phyloP scores from a whole-genome alignment of 1,140 invertebrate genomes.

The Diorhabda elongata region DNA sequence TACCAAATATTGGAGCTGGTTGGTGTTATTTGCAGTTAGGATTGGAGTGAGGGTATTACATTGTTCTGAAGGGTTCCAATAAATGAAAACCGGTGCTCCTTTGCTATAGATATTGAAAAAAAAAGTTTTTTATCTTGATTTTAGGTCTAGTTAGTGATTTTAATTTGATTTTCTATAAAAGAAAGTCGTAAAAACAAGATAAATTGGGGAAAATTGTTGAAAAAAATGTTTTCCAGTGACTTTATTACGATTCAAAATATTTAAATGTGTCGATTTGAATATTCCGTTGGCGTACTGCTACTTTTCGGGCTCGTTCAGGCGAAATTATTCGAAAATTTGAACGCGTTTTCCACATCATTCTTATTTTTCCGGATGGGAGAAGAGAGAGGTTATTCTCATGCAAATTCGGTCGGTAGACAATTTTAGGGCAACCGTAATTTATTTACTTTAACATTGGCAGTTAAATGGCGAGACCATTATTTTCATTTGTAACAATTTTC shows the following conservation, averaged over 20 bases:
- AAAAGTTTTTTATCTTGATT: too few relatives aligned
- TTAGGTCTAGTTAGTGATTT: too few relatives aligned
- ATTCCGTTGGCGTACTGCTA: neutral
- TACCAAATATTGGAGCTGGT: too few relatives aligned
- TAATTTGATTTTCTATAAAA: neutral
- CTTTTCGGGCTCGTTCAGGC: slow-evolving; percentile 12
- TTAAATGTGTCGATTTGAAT: too few relatives aligned
- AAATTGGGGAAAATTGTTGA: neutral
- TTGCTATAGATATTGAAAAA: too few relatives aligned
- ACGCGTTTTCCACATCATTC: slow-evolving; percentile 18
- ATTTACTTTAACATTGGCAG: slow-evolving; percentile 32
- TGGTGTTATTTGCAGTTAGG: too few relatives aligned
- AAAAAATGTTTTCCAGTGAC: neutral
- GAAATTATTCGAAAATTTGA: slow-evolving; percentile 17
- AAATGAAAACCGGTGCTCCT: too few relatives aligned
- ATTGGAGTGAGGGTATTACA: too few relatives aligned
- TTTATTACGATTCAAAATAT: slow-evolving; percentile 3
- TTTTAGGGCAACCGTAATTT: slow-evolving; percentile 41
- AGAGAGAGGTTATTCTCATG: slow-evolving; percentile 37
- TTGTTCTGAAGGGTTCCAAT: too few relatives aligned
- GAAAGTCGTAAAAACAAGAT: neutral
- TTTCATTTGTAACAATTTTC: slow-evolving; percentile 11
- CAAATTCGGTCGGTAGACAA: slow-evolving; percentile 39
- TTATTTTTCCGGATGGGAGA: slow-evolving; percentile 25
- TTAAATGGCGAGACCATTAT: slow-evolving; percentile 28